Conservation (phyloP, 2,888 invertebrate species). For the Pristionchus maxplancki region DNA sequence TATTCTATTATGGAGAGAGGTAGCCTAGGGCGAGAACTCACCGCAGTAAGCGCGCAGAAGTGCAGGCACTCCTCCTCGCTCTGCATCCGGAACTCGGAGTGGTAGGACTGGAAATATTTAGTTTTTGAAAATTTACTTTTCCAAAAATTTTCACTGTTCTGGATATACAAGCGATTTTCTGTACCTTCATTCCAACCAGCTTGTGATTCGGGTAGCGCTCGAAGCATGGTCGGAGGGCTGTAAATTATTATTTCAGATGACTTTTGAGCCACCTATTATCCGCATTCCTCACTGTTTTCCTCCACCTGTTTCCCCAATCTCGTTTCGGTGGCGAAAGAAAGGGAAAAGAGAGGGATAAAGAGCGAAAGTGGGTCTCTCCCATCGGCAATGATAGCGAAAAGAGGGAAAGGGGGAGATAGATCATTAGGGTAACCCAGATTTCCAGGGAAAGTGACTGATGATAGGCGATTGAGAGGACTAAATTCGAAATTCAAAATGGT, state of each 20-base stretch:
- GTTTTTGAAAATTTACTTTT: background rate
- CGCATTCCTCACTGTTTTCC: background rate
- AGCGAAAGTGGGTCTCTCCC: constrained; percentile 28
- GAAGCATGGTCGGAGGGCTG: constrained; percentile 75
- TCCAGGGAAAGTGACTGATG: background rate
- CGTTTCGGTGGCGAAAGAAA: background rate
- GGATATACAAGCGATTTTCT: background rate
- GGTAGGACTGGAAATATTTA: constrained; percentile 67
- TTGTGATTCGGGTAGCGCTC: constrained; percentile 73
- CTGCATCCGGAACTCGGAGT: constrained; percentile 74
- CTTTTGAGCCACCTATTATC: background rate
- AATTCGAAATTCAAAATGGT: background rate
- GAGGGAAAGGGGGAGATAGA: background rate
- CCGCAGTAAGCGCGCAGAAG: constrained; percentile 69
- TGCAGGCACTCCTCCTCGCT: constrained; percentile 72
- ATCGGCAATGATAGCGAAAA: constrained; percentile 36
- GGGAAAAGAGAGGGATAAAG: background rate
- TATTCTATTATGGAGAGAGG: too few relatives aligned
- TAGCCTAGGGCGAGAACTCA: too few relatives aligned
- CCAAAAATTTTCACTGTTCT: background rate
- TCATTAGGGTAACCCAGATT: constrained; percentile 13
- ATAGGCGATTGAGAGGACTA: background rate
- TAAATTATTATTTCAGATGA: constrained; percentile 45
- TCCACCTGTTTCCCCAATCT: constrained; percentile 19
- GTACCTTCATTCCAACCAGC: constrained; percentile 56